Conservation (phyloP, 2,888 invertebrate species). For the Pedicia rivosa region DNA sequence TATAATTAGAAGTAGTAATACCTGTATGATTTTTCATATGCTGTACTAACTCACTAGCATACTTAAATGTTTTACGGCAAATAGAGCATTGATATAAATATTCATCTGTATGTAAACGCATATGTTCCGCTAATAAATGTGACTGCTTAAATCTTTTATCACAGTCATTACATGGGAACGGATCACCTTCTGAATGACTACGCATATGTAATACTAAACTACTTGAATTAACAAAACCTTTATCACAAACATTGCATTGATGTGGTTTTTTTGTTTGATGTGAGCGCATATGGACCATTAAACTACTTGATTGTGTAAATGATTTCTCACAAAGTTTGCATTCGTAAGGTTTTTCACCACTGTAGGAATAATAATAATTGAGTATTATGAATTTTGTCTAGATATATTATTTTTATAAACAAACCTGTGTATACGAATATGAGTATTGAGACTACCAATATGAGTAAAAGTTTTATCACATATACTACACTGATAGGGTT, state of each 20-base stretch:
- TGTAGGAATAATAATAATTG: too few species aligned
- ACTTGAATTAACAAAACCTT: neutral
- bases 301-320: slow-evolving; percentile 2
- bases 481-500: slow-evolving; percentile 22
- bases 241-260: neutral
- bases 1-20: too few species aligned
- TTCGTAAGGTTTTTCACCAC: slow-evolving; percentile 12
- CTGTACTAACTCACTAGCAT: slow-evolving; percentile 29
- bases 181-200: neutral
- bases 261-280: slow-evolving; percentile 2
- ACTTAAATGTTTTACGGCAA: slow-evolving; percentile 25
- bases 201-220: neutral
- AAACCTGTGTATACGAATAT: neutral
- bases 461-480: slow-evolving; percentile 2
- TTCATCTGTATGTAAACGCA: slow-evolving; percentile 3
- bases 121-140: neutral
- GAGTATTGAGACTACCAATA: neutral
- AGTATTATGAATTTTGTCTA: too few species aligned
- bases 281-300: neutral
- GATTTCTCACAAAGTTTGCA: slow-evolving; percentile 3
- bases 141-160: slow-evolving; percentile 1
- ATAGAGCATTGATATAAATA: slow-evolving; percentile 29
- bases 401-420: too few species aligned
- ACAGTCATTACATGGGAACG: neutral
- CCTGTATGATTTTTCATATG: slow-evolving; percentile 32